Conservation (phyloP, 2,113 vertebrate genomes). For the Rostratula benghalensis region DNA sequence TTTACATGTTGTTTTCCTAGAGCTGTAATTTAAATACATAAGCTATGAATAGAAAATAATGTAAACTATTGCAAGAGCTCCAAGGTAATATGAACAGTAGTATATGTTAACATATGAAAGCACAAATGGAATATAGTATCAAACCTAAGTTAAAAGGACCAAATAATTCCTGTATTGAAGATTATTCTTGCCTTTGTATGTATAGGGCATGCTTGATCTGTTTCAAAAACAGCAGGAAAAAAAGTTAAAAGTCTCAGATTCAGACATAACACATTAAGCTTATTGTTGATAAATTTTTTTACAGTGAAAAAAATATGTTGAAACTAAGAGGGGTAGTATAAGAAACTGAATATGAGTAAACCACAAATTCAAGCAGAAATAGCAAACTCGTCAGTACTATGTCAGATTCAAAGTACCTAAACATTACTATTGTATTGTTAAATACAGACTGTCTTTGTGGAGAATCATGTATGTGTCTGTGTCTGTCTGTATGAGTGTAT, state of each 20-base stretch:
- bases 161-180: neutral
- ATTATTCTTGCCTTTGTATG: neutral
- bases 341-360: neutral
- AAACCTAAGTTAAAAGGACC: neutral
- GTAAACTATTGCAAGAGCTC: neutral
- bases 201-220: neutral
- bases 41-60: neutral
- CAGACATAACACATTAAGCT: neutral
- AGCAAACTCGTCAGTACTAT: neutral
- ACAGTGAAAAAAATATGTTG: neutral
- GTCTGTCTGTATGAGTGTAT: neutral
- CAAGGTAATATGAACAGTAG: neutral
- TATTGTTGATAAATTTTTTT: neutral
- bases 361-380: neutral
- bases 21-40: neutral
- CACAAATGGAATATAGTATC: neutral
- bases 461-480: neutral
- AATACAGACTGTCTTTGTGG: neutral
- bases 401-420: neutral
- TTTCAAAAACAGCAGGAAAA: neutral
- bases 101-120: neutral
- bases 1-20: slow-evolving; percentile 2
- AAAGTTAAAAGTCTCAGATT: neutral
- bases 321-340: neutral
- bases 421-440: neutral